Conservation (phyloP, 2,113 vertebrate genomes). For the Thalassoma bifasciatum region DNA sequence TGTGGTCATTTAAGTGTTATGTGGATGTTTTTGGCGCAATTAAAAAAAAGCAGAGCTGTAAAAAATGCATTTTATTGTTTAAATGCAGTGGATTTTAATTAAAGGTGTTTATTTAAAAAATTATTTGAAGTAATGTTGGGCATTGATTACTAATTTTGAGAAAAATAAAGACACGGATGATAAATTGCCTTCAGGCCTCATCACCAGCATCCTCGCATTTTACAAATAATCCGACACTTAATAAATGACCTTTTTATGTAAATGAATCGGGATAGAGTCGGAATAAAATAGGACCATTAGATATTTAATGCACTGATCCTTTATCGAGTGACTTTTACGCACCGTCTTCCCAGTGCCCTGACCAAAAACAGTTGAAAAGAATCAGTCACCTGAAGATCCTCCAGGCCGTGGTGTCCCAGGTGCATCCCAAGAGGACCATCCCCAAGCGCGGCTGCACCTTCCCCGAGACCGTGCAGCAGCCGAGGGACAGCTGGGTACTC, state of each 20-base stretch:
- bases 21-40: not conserved
- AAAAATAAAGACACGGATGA: not conserved
- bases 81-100: not conserved
- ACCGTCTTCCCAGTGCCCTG: not conserved
- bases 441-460: constrained; percentile 88
- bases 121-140: not conserved
- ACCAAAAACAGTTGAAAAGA: not conserved
- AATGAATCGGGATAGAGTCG: not conserved
- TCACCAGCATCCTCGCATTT: not conserved
- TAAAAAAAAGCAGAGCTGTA: not conserved
- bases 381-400: constrained; percentile 90
- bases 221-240: not conserved
- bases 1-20: no score
- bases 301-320: not conserved
- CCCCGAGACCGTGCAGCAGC: constrained; percentile 91
- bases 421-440: constrained; percentile 91
- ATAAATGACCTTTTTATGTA: not conserved
- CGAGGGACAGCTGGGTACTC: constrained; percentile 90
- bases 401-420: constrained; percentile 88
- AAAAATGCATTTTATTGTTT: not conserved
- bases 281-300: not conserved
- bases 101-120: not conserved
- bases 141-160: constrained; percentile 1
- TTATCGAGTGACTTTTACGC: constrained; percentile 34
- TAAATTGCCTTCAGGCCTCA: constrained; percentile 27